Base-by-base conservation (phyloP, 2,797 vertebrate genomes). In the Cyclopterus lumpus region DNA sequence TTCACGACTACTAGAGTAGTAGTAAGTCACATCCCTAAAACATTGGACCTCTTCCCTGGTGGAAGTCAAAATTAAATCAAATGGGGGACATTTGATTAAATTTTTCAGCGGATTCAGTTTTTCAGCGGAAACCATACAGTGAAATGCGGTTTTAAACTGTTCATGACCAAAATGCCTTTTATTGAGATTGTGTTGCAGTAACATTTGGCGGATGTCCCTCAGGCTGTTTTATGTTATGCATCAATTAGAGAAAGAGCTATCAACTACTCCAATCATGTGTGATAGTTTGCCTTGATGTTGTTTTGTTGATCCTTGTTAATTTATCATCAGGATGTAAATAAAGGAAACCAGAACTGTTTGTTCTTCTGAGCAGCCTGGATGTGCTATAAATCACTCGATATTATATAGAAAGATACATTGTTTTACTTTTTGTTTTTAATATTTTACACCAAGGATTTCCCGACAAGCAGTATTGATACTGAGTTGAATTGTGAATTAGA, bases 401-500 rank as follows among this genome's bases (percentile, higher is more conserved):
- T 49, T 49, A 44, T 16, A 36, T 1, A 30, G 2, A 64, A 24
- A 71, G 53, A 68, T 72, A 61, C 22, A 1, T 59, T 66, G 48
- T 66, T 59, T 64, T 8, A 63, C 22, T 75, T 48, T 53, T 74
- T 40, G 28, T 36, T 71, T 60, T 53, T 70, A 20, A 61, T 66
- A 24, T 24, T 36, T n/a, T 20, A 42, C n/a, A 2, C 20, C 14
- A 8, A 24, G 5, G 6, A 48, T 65, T 63, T 63, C 14, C 40
- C 40, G 32, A 51, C 2, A 59, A 36, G 14, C 1, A 28, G 8
- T 28, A 20, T 38, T 48, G 38, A 60, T 26, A 40, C 4, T 24
- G 2, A 24, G 1, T 26, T 16, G 8, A 62, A 58, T 7, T 60
- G 5, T 38, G 20, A 49, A 57, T 68, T 7, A 16, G 48, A 75